Evolutionary conservation across 2,888 invertebrate genomes (phyloP), one percentile per base, ranked within the genome.

Genomic region (Colostygia pectinataria): DNA sequence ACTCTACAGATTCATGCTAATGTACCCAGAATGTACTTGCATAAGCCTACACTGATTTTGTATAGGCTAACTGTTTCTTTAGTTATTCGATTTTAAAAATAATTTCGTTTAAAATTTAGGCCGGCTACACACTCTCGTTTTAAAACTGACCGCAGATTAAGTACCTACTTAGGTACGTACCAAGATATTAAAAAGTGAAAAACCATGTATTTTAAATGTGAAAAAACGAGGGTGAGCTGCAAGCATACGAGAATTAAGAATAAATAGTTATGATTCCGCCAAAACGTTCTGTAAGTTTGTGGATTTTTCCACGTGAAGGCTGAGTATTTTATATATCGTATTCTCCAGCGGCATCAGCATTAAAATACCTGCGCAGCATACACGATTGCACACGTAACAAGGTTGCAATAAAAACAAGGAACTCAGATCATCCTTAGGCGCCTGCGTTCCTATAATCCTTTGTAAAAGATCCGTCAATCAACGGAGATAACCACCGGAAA

Each of bases 401-500:
- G 59, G 58, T 36, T 54, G 46, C 41, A 45, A 53, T 56, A 45
- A 56, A 56, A 56, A 59, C 50, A 55, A 58, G 60, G 58, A 58
- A 61, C 53, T 44, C 33, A 25, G 40, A 37, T 48, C 52, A 59
- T 42, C 36, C 41, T 46, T 47, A 40, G 37, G 36, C 49, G 33
- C 28, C 25, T 41, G 45, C 34, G 14, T 25, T 24, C 9, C 34
- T 40, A 42, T 32, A 44, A 48, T 41, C 44, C 33, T 53, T 46
- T 47, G 34, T 44, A 43, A 53, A 33, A 33, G 5, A 53, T 59
- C 61, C 56, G 53, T 60, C 65, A 60, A 59, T 52, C 52, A 54
- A 54, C 18, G 12, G 27, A 40, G 44, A 55, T 70, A 73, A 75
- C 68, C 66, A 63, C 61, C 75, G 79, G 77, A 79, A 66, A 72